Evolutionary conservation across 2,113 vertebrate genomes (phyloP), one percentile per base, ranked within the genome.

Genomic region (Platichthys stellatus): DNA sequence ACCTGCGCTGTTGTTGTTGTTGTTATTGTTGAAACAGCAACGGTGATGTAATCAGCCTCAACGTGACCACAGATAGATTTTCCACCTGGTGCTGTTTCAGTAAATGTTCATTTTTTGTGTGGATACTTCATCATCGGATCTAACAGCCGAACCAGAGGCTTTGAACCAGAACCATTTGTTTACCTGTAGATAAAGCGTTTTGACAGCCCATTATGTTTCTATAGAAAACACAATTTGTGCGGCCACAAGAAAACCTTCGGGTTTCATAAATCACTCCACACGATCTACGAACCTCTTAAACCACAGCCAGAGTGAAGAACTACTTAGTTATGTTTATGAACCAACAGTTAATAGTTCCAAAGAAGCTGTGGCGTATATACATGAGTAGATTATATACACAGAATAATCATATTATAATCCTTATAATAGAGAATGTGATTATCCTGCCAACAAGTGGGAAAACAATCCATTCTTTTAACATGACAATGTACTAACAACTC

Each of bases 181-280:
- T 23, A 38, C 23, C 56, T 58, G 60, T 3, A 72, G 63, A 73
- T 76, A 35, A 47, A 73, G 31, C 72, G 3, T 15, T 58, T 12
- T 60, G 20, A 73, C 26, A 73, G 40, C 17, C 40, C 47, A 21
- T 75, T 80, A 53, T 23, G 15, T 60, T 68, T 26, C 20, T 28
- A 35, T 3, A 53, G 53, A 51, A 69, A 65, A 81, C 6, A 15
- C 58, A 49, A 61, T 77, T 62, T n/a, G 35, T 49, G 59, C 5
- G 14, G 56, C 54, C 15, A 58, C 43, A 43, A 12, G 43, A 47
- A 40, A 23, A 24, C 18, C n/a, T 54, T 38, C 13, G 1, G 49
- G 10, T 63, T 63, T 45, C 51, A 78, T 64, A 67, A 68, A 72
- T 81, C 70, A 72, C 31, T 20, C 2, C 0, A 53, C 21, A 40